These are phyloP conservation scores for Drosophila fulvimacula DNA, from an alignment of 2,888 invertebrate genomes.

Conservation along the genomic window DNA sequence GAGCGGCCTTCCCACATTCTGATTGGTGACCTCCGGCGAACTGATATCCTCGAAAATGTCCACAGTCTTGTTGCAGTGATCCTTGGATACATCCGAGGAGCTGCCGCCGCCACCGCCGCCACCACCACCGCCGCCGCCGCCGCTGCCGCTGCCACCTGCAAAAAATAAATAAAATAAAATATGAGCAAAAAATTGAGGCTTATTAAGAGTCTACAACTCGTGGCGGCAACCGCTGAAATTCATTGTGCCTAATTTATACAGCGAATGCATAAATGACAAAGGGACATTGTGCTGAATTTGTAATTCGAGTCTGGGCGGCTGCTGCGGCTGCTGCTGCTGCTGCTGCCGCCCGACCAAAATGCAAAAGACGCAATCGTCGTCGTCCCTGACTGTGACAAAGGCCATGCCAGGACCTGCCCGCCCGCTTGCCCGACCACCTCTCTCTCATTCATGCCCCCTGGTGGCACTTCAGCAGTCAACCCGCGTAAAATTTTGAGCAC, in stretches of 20 bases:
- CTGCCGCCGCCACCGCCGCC: constrained; percentile 71
- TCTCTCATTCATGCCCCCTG: background rate
- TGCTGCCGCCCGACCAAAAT: constrained; percentile 45
- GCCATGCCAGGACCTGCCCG: constrained; percentile 43
- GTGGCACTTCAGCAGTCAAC: constrained; percentile 69
- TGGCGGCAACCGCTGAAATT: constrained; percentile 60
- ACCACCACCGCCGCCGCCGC: constrained; percentile 61
- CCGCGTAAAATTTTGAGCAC: constrained; percentile 77
- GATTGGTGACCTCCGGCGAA: constrained; percentile 92
- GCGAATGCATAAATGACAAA: constrained; percentile 82
- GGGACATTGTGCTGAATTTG: constrained; percentile 81
- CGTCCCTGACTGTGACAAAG: constrained; percentile 69
- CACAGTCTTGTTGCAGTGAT: constrained; percentile 97
- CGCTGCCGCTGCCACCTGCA: constrained; percentile 73
- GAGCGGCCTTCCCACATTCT: constrained; percentile 93
- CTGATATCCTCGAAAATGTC: constrained; percentile 96
- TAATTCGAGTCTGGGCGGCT: constrained; percentile 66
- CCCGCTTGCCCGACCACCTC: background rate
- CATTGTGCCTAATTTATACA: constrained; percentile 81
- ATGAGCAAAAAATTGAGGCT: constrained; percentile 14
- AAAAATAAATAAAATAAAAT: too few relatives aligned
- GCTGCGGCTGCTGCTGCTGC: constrained; percentile 37
- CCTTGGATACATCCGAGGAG: constrained; percentile 86
- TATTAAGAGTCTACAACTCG: constrained; percentile 33
- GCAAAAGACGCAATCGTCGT: constrained; percentile 65